phyloP scores from a whole-genome alignment of 2,888 invertebrate genomes.

The Phengaris arion region DNA sequence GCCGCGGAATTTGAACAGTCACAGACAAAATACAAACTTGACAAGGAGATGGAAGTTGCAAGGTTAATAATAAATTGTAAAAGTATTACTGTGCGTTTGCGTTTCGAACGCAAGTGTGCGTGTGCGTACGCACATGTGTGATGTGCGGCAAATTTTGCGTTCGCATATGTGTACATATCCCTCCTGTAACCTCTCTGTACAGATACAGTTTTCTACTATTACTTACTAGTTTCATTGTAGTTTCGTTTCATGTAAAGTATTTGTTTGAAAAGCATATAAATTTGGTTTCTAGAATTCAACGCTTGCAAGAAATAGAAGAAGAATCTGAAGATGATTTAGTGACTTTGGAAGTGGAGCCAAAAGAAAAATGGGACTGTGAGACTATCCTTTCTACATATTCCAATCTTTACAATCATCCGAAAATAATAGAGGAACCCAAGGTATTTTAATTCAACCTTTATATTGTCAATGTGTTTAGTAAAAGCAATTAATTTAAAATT shows the following conservation, averaged over 20 bases:
- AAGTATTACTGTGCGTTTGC: not conserved
- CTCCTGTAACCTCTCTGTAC: no score
- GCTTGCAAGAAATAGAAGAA: slow-evolving; percentile 69
- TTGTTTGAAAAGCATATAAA: not conserved
- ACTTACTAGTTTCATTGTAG: no score
- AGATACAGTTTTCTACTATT: not conserved
- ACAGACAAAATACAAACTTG: slow-evolving; percentile 74
- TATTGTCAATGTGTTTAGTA: no score
- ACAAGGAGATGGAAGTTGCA: slow-evolving; percentile 74
- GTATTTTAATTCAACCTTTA: slow-evolving; percentile 49
- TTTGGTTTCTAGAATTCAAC: slow-evolving; percentile 53
- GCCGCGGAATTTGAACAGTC: slow-evolving; percentile 87
- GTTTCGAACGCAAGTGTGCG: not conserved
- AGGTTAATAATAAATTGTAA: slow-evolving; percentile 48
- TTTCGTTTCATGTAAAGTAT: no score
- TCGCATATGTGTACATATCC: not conserved
- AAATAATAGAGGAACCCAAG: slow-evolving; percentile 87
- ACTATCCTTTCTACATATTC: slow-evolving; percentile 94
- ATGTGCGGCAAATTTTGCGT: not conserved
- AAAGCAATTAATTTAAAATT: no score
- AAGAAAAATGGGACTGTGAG: slow-evolving; percentile 93
- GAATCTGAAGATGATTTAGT: slow-evolving; percentile 80
- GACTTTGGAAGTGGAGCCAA: slow-evolving; percentile 80
- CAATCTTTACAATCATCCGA: slow-evolving; percentile 95
- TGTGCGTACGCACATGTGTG: not conserved